Conservation (phyloP, 2,888 invertebrate species). For the Rapana venosa region DNA sequence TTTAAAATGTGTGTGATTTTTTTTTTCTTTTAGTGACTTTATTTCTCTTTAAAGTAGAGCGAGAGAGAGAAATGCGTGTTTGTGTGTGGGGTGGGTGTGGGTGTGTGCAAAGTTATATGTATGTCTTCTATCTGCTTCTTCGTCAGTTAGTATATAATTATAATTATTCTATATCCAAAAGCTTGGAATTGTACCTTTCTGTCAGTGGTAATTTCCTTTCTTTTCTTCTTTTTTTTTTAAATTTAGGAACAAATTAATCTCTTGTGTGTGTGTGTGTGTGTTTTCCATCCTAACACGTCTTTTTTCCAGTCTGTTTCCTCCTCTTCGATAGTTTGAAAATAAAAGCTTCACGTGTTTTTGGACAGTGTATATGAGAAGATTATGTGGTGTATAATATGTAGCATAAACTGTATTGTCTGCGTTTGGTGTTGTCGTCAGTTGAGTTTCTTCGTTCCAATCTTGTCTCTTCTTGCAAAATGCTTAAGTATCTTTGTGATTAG, state of each 20-base stretch:
- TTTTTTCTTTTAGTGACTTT: too few relatives aligned
- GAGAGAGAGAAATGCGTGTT: neutral
- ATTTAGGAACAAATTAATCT: neutral
- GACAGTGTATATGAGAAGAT: neutral
- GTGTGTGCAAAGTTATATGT: neutral
- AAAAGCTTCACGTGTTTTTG: conserved; percentile 9
- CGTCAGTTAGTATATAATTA: neutral
- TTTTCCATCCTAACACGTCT: neutral
- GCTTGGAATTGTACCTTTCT: neutral
- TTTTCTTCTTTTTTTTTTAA: neutral
- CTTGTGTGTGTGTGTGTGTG: neutral
- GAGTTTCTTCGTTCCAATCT: neutral
- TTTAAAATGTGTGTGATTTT: neutral
- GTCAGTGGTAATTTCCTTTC: neutral
- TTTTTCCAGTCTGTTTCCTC: neutral
- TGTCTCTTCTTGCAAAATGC: neutral
- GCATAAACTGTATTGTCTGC: neutral
- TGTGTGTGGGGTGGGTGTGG: neutral
- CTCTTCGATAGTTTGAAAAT: neutral
- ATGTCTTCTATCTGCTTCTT: neutral
- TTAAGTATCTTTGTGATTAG: neutral
- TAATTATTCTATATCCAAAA: neutral
- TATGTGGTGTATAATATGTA: neutral
- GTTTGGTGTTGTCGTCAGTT: neutral
- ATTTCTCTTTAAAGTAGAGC: neutral